phyloP scores from a whole-genome alignment of 2,888 invertebrate species.

The Chymomyza caudatula region DNA sequence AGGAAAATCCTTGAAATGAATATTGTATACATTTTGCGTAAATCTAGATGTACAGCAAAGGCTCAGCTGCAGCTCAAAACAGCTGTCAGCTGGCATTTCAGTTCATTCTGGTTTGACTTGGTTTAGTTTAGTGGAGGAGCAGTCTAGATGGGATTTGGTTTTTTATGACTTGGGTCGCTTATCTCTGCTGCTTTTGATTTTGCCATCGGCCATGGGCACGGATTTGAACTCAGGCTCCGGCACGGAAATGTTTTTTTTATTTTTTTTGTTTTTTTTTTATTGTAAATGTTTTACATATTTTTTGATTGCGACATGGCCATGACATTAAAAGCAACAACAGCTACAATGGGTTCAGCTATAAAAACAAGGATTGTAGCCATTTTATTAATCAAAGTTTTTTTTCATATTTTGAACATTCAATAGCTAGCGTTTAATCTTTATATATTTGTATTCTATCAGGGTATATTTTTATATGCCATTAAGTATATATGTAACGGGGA shows the following conservation, averaged over 20 bases:
- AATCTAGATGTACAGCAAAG: background rate
- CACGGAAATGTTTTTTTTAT: background rate
- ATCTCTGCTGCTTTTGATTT: background rate
- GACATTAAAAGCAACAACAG: conserved; percentile 80
- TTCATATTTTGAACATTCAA: background rate
- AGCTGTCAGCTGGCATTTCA: background rate
- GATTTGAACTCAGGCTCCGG: background rate
- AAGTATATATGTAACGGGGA: too few species aligned
- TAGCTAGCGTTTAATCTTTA: background rate
- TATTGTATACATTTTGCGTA: background rate
- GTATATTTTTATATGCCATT: background rate
- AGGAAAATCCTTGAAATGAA: conserved; percentile 5
- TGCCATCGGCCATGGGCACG: background rate
- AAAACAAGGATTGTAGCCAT: background rate
- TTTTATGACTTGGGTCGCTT: background rate
- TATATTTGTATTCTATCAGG: background rate
- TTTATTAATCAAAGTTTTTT: background rate
- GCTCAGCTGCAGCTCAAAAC: background rate
- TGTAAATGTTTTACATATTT: conserved; percentile 67
- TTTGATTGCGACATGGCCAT: conserved; percentile 79
- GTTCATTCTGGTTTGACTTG: background rate
- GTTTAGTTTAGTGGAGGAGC: background rate
- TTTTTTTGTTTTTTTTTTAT: conserved; percentile 36
- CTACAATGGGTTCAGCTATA: background rate
- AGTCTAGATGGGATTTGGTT: background rate